Base-by-base conservation (phyloP, 2,888 invertebrate species). In the Melanostoma mellinum region DNA sequence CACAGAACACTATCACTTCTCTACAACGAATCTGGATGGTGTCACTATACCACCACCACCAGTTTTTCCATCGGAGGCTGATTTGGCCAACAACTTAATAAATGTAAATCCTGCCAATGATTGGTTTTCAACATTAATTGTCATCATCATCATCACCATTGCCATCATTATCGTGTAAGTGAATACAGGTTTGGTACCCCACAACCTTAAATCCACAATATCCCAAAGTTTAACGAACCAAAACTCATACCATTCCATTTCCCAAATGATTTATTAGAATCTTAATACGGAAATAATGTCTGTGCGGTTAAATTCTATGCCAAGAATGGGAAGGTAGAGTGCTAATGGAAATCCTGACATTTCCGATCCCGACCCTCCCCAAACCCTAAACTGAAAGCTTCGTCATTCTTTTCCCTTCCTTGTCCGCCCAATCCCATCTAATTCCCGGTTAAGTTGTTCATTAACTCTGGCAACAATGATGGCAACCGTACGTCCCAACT, bases 1-100 rank as follows among this genome's bases (percentile, higher is more conserved):
- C 58, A 92, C 93, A 0, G 93, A 93, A 85, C 92, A 93, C 65
- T 94, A 93, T 87, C 93, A 94, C 88, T 93, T 94, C 87, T 92
- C 93, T 53, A 94, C 94, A 38, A 90, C 92, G 35, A 92, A 92
- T 30, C 88, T 93, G 0, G 93, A 93, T 86, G 94, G 94, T 9
- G 88, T 89, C 35, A 88, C 90, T 44, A 90, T 91, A 72, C 89
- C 90, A 10, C 90, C 91, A 35, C 91, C 91, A 0, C 86, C 89
- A 2, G 88, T 89, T 5, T 90, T 90, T 85, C 90, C 90, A 60
- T 88, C 90, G 53, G 91, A 91, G 86, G 89, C 88, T 85, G 91
- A 91, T 87, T 88, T 90, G 85, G 88, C 89, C 87, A 88, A 91
- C 87, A 89, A 90, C 88, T 87, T 90, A 86, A 89, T 90, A 87